A percentile compares a stretch with the other conserved stretches of the same genome.
These are phyloP conservation scores for Aplochiton taeniatus DNA, from an alignment of 2,797 vertebrate genomes.

Conservation along the genomic window DNA sequence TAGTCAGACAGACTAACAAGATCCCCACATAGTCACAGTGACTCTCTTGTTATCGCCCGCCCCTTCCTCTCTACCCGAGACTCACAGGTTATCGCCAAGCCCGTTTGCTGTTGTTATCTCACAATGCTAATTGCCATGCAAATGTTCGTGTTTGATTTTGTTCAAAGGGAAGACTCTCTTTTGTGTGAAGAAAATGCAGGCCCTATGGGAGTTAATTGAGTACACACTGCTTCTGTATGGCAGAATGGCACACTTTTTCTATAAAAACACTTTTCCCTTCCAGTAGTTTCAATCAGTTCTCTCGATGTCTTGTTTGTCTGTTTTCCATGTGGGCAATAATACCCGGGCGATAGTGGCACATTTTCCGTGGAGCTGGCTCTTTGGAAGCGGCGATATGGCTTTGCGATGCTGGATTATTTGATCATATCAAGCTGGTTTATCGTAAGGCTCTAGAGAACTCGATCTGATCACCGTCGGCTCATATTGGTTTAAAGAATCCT, in stretches of 20 bases:
- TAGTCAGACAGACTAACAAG: too few relatives aligned
- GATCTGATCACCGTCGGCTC: constrained; percentile 44
- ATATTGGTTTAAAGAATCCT: constrained; percentile 19
- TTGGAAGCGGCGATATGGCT: constrained; percentile 53
- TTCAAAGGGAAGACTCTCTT: constrained; percentile 20
- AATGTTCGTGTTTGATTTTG: constrained; percentile 21
- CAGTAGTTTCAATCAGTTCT: constrained; percentile 31
- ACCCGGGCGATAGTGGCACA: constrained; percentile 56
- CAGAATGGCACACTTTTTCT: constrained; percentile 6
- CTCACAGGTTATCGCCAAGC: too few relatives aligned
- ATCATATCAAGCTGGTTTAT: constrained; percentile 64
- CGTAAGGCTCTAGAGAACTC: constrained; percentile 55
- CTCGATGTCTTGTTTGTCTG: constrained; percentile 40
- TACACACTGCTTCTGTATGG: constrained; percentile 27
- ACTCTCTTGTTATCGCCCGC: too few relatives aligned
- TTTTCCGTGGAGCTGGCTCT: constrained; percentile 48
- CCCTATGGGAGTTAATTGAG: constrained; percentile 36
- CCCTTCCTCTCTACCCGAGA: too few relatives aligned
- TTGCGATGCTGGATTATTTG: constrained; percentile 58
- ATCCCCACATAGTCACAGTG: too few relatives aligned
- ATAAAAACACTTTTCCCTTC: constrained; percentile 33
- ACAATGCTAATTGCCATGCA: constrained; percentile 9
- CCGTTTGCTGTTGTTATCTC: too few relatives aligned
- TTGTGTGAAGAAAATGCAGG: constrained; percentile 29
- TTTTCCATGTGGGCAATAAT: constrained; percentile 45